phyloP scores from a whole-genome alignment of 2,113 vertebrate genomes.

The Passerina amoena region DNA sequence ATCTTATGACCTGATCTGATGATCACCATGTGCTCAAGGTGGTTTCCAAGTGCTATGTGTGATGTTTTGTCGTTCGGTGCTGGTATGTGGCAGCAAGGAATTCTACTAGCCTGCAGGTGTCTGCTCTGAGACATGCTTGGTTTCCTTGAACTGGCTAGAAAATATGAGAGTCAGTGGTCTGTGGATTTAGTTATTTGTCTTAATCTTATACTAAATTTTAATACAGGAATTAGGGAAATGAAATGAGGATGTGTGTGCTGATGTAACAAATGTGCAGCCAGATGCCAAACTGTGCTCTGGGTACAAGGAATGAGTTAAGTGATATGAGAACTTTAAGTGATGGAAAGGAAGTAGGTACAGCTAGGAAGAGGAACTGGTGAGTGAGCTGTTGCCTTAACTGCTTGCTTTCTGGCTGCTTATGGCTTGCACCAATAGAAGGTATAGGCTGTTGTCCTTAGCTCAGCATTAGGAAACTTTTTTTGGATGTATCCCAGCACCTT shows the following conservation, averaged over 20 bases:
- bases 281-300: neutral
- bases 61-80: fast-evolving
- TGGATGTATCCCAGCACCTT: neutral
- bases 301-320: neutral
- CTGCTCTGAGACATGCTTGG: neutral
- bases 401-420: neutral
- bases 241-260: slow-evolving; percentile 55
- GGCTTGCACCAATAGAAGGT: neutral
- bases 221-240: slow-evolving; percentile 20
- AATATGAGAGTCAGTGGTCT: neutral
- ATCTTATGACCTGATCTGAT: slow-evolving; percentile 11
- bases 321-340: slow-evolving; percentile 24
- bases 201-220: neutral
- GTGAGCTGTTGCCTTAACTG: neutral
- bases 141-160: neutral
- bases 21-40: neutral
- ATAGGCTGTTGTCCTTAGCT: neutral
- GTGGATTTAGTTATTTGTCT: neutral
- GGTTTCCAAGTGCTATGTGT: neutral
- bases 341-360: slow-evolving; percentile 15
- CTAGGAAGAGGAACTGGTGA: slow-evolving; percentile 39
- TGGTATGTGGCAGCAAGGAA: neutral
- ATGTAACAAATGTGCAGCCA: neutral
- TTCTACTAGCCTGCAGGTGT: neutral
- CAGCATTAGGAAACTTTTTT: neutral